These are phyloP conservation scores for Eucera pruinosa DNA, from an alignment of 2,888 invertebrate genomes.

Conservation along the genomic window DNA sequence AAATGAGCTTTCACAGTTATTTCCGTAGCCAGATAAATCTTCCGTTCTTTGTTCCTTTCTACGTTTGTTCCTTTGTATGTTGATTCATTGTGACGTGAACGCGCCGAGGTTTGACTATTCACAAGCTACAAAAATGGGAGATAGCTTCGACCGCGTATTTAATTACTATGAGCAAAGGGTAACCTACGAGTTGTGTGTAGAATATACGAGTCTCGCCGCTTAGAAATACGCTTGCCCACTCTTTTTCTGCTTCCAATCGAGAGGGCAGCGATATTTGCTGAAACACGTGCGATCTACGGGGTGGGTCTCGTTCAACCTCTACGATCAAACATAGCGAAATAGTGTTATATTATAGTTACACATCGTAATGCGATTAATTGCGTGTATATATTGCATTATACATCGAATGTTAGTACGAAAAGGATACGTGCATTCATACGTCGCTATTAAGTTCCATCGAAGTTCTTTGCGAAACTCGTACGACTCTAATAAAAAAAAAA, in stretches of 20 bases:
- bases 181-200: conserved; percentile 35
- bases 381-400: conserved; percentile 22
- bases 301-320: conserved; percentile 16
- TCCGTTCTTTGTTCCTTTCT: no score
- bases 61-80: no score
- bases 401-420: background rate
- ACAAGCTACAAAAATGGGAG: conserved; percentile 65
- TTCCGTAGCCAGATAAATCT: no score
- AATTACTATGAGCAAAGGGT: conserved; percentile 41
- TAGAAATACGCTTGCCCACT: no score
- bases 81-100: conserved; percentile 34
- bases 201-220: conserved; percentile 30
- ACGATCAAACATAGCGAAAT: conserved; percentile 46
- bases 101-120: conserved; percentile 45
- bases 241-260: no score
- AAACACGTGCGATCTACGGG: conserved; percentile 13
- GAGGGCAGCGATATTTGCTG: no score
- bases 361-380: conserved; percentile 33
- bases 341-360: conserved; percentile 33
- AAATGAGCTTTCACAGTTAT: no score
- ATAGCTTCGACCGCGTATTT: conserved; percentile 55
- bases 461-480: no score
- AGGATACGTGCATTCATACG: no score
- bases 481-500: no score
- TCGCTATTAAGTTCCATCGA: no score